Evolutionary conservation across 2,888 invertebrate species (phyloP), one percentile per base, ranked within the genome.

Genomic region (Tridacna gigas): DNA sequence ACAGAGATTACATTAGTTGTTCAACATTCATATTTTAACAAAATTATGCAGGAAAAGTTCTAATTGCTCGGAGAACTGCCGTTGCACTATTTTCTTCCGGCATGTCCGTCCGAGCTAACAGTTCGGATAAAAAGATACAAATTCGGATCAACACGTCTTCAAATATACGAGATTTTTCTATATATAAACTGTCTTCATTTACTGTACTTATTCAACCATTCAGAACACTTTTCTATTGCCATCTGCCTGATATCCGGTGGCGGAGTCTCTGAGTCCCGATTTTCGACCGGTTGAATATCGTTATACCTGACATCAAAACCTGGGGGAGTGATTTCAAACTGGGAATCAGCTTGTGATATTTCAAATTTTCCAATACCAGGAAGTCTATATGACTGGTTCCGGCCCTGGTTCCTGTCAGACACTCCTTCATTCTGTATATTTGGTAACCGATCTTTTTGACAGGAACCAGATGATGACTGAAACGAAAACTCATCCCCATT

Each of bases 221-320:
- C 91, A 22, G 90, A 86, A 79, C 92, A 92, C 69, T 93, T 93
- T 37, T 90, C 89, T 51, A 93, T 91, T 18, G 92, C 90, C 47
- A 87, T 82, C 61, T 92, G 89, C 9, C 89, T 83, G 63, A 92
- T 90, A 74, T 92, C 92, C 13, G 90, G 89, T n/a, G 92, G 91
- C 9, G 91, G 91, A 3, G 90, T 91, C 61, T 91, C 91, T 0
- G 89, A 82, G 51, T 91, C 91, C 12, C 89, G 74, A 26, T 88
- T 89, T 22, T 92, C 91, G 15, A 89, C 87, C 0, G 91, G 84
- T 26, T 88, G 84, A 9, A 91, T 86, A 63, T 92, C 91, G 45
- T 90, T 91, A 74, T 91, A 93, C 9, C 93, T 85, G 25, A 91
- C 91, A 67, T 93, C 93, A 82, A 91, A 93, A 56, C 92, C 92